Base-by-base conservation (phyloP, 2,797 vertebrate species). In the Taenioides sp. region DNA sequence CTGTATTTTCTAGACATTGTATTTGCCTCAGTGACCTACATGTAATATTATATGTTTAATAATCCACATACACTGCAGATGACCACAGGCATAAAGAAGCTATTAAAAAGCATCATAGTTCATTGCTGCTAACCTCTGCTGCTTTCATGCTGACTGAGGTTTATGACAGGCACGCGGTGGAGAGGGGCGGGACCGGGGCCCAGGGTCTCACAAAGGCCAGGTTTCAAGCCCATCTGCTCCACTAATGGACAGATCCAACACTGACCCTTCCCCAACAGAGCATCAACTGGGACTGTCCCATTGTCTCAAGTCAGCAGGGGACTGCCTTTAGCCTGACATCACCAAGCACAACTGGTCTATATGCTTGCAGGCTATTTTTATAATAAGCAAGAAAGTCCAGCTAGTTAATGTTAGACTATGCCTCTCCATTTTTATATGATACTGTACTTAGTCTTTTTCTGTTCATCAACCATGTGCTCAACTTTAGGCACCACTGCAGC, bases 191-290 rank as follows among this genome's bases (percentile, higher is more conserved):
- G 86, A 80, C 84, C 37, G 12, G 12, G 27, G 43, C 69, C 72
- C 62, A 28, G 75, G 84, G 71, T 75, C 78, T 90, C 90, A 93
- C 90, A 93, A 91, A 91, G 89, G 82, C 86, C 89, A 84, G 90
- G 86, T 89, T 89, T 86, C 60, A 75, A 75, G 79, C 87, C 92
- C 93, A 94, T 94, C 93, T 93, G 92, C 90, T 84, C 78, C 85
- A 73, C 78, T 88, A 88, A 90, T 84, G 88, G 89, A 75, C 88
- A 84, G 86, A 77, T 74, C 89, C 67, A 78, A 86, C 80, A 73
- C 78, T 89, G 90, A 90, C 92, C 90, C 82, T 86, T 91, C 87
- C 88, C 84, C 88, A 79, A 73, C 11, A 75, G 76, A 85, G 78
- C 73, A 80, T 81, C 87, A 83, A 78, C 69, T 62, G 82, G 89